Conservation (phyloP, 2,888 invertebrate species). For the Erebia aethiops region DNA sequence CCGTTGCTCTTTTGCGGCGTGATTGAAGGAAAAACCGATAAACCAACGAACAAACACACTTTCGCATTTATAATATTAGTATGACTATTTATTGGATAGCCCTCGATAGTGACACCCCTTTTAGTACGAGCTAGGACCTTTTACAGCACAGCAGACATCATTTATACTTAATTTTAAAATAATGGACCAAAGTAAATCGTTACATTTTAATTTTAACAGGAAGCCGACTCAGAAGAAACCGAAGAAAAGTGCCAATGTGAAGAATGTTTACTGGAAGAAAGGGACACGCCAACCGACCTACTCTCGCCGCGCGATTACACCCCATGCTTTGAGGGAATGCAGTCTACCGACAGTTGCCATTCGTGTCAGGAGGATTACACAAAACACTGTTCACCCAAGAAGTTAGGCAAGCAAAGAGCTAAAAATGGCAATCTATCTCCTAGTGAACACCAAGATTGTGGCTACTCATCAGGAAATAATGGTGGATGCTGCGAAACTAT, state of each 20-base stretch:
- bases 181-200: too few relatives aligned
- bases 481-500: slow-evolving; percentile 87
- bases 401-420: slow-evolving; percentile 61
- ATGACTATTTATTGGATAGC: too few relatives aligned
- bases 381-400: slow-evolving; percentile 69
- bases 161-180: too few relatives aligned
- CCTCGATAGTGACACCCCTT: too few relatives aligned
- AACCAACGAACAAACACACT: too few relatives aligned
- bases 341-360: slow-evolving; percentile 63
- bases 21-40: too few relatives aligned
- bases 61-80: too few relatives aligned
- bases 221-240: slow-evolving; percentile 75
- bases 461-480: slow-evolving; percentile 93
- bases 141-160: too few relatives aligned
- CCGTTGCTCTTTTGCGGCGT: too few relatives aligned
- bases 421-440: slow-evolving; percentile 84
- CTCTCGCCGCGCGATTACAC: slow-evolving; percentile 66
- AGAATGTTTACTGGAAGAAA: slow-evolving; percentile 71
- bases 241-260: slow-evolving; percentile 79
- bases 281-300: slow-evolving; percentile 72
- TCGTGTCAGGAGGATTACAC: slow-evolving; percentile 79
- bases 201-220: slow-evolving; percentile 53
- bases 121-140: too few relatives aligned
- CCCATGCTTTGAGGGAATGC: slow-evolving; percentile 60
- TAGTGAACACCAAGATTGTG: slow-evolving; percentile 91